A percentile compares a stretch with the other conserved stretches of the same genome.
Conservation (phyloP, 2,888 invertebrate species). For the Aricia artaxerxes region DNA sequence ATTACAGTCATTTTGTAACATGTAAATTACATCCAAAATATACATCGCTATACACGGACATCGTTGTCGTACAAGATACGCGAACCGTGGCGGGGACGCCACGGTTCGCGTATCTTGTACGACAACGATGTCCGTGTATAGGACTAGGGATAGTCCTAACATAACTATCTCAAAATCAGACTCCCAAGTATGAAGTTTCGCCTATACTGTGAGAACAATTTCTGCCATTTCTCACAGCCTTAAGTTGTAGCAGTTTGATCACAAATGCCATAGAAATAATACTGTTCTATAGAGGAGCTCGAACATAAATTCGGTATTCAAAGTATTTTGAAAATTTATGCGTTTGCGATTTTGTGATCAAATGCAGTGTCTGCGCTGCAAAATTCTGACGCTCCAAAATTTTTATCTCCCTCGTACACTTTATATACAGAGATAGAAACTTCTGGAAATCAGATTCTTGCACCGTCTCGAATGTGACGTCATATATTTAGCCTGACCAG, state of each 20-base stretch:
- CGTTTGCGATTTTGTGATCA: slow-evolving; percentile 15
- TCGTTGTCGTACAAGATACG: slow-evolving; percentile 48
- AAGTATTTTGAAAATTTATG: slow-evolving; percentile 11
- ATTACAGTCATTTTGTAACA: slow-evolving; percentile 57
- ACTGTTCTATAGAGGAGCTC: slow-evolving; percentile 33
- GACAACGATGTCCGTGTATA: slow-evolving; percentile 57
- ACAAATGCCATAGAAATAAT: slow-evolving; percentile 37
- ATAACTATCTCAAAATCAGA: slow-evolving; percentile 15
- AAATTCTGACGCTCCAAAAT: neutral
- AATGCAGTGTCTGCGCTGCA: neutral
- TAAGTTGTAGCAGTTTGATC: slow-evolving; percentile 36
- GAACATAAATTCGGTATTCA: slow-evolving; percentile 22
- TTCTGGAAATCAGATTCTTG: neutral
- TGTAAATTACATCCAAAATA: slow-evolving; percentile 79
- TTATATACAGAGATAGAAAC: neutral
- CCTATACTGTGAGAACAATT: slow-evolving; percentile 55
- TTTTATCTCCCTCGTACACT: neutral
- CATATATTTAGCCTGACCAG: neutral
- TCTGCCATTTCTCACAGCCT: slow-evolving; percentile 49
- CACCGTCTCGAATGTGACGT: neutral
- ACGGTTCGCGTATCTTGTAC: slow-evolving; percentile 42
- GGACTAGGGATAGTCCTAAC: slow-evolving; percentile 29
- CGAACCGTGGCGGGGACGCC: slow-evolving; percentile 33
- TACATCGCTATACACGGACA: slow-evolving; percentile 61
- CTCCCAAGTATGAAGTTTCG: slow-evolving; percentile 8